Conservation (phyloP, 2,888 invertebrate species). For the Hetaerina titia region DNA sequence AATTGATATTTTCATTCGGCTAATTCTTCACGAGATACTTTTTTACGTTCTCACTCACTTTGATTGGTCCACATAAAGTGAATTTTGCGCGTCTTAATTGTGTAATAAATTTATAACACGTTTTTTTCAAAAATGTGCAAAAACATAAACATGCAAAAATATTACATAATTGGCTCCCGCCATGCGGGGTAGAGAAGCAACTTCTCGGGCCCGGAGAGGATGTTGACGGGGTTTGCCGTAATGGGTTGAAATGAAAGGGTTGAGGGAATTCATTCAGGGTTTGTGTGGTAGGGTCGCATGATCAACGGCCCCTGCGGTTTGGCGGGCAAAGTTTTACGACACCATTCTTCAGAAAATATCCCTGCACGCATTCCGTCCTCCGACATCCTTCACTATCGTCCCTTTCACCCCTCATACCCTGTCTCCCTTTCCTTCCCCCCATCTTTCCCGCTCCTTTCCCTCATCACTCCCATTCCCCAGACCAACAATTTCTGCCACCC, state of each 20-base stretch:
- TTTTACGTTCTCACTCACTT: too few species aligned
- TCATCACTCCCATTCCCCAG: not conserved
- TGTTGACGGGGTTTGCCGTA: not conserved
- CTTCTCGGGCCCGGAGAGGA: too few species aligned
- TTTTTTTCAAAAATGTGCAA: too few species aligned
- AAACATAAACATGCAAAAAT: too few species aligned
- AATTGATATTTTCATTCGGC: too few species aligned
- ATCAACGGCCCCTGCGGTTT: not conserved
- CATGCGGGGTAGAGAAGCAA: too few species aligned
- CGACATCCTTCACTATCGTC: not conserved
- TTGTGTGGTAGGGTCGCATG: not conserved
- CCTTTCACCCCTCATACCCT: not conserved
- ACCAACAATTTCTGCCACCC: too few species aligned
- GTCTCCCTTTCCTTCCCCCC: not conserved
- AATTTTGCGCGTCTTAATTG: too few species aligned
- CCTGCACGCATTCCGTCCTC: not conserved
- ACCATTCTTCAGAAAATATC: conserved; percentile 21
- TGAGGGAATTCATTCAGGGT: not conserved
- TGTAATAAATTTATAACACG: too few species aligned
- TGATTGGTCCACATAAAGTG: too few species aligned
- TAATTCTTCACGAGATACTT: too few species aligned
- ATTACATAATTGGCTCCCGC: too few species aligned
- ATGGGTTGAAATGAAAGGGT: not conserved
- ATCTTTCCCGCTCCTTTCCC: not conserved
- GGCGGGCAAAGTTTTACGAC: not conserved